These are phyloP conservation scores for Colinus virginianus DNA, from an alignment of 2,113 vertebrate genomes.

Conservation along the genomic window DNA sequence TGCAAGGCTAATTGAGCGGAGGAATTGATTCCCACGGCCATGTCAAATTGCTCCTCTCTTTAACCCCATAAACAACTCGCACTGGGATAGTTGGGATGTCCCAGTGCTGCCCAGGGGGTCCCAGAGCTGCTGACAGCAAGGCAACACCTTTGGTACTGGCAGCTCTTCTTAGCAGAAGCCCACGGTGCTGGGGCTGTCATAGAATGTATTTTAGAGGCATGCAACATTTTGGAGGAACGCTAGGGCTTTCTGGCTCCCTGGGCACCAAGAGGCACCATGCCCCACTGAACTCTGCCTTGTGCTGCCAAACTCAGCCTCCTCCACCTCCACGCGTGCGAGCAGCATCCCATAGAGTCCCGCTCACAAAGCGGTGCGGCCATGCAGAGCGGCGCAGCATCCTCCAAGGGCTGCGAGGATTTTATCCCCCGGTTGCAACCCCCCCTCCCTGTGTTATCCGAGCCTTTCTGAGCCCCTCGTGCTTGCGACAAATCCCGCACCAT, in stretches of 20 bases:
- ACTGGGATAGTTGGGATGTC: not conserved
- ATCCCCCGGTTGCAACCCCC: not conserved
- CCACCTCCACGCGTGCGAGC: fast-evolving
- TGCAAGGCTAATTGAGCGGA: not conserved
- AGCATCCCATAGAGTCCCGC: not conserved
- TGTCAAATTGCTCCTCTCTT: not conserved
- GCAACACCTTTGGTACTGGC: not conserved
- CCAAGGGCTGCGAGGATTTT: not conserved
- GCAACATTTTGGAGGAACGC: not conserved
- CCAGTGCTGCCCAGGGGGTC: not conserved
- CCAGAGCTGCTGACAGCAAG: not conserved
- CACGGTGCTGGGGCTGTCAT: fast-evolving
- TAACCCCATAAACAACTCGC: not conserved
- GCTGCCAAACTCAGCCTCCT: not conserved
- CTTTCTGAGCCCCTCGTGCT: not conserved
- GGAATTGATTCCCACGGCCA: slow-evolving; percentile 25
- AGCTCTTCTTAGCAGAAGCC: not conserved
- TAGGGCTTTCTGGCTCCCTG: not conserved
- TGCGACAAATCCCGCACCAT: not conserved
- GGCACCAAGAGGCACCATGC: not conserved
- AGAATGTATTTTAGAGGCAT: not conserved
- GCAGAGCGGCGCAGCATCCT: not conserved
- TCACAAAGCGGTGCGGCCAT: fast-evolving
- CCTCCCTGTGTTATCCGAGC: not conserved
- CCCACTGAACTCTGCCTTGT: not conserved